Base-by-base conservation (phyloP, 1,140 invertebrate species). In the Lepidotrigona ventralis region DNA sequence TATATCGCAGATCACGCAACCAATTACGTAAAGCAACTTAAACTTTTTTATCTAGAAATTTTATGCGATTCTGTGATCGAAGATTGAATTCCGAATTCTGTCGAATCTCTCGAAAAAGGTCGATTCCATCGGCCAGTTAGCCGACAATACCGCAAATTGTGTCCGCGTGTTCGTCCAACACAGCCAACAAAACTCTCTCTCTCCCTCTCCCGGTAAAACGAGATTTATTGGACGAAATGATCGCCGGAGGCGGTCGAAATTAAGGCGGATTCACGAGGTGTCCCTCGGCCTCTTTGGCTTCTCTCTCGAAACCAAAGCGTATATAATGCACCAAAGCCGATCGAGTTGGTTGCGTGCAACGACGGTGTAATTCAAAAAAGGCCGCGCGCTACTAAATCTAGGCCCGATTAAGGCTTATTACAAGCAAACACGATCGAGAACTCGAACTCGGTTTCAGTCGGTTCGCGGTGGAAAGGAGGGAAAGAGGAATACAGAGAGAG, bases 321-420 rank as follows among this genome's bases (percentile, higher is more conserved):
- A 17, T 26, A 64, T 15, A 56, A 29, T 29, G n/a, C 39, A 23
- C 56, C 56, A 4, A 9, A 12, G 29, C 23, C 26, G 68, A 54
- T 75, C 63, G 19, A 8, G 6, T 46, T 46, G 39, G 39, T 89
- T 68, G 88, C 88, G 85, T 89, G 88, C 85, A 56, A 71, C 53
- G 54, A 70, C 46, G 80, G 58, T 73, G 76, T 89, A 89, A 87
- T 79, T 88, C 82, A 85, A 83, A 85, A 86, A 85, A 80, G 17
- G n/a, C 53, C 21, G 79, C 51, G 26, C 56, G 51, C 63, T n/a
- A 78, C 79, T 89, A 85, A 89, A 89, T 87, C 81, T 74, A 87
- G 46, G 17, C 60, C 78, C 85, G 88, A 89, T 89, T 89, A 85
- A 74, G 64, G 79, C 79, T 87, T 85, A 89, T 89, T 89, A 89